phyloP scores from a whole-genome alignment of 2,888 invertebrate species.

The Venustoraphidia nigricollis region DNA sequence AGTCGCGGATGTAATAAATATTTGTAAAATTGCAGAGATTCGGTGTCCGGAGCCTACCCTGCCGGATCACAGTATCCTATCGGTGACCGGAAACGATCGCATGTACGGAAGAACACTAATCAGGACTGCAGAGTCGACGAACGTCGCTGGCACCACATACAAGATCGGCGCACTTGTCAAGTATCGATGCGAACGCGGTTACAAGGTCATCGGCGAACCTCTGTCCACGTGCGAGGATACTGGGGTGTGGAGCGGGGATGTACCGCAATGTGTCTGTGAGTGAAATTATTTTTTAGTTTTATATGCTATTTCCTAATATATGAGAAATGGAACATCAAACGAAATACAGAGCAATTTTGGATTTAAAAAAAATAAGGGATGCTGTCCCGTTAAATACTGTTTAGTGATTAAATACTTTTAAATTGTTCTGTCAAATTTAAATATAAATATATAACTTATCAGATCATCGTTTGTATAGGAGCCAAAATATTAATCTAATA shows the following conservation, averaged over 20 bases:
- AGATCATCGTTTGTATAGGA: too few species aligned
- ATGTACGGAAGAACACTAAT: constrained; percentile 75
- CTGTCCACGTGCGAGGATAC: constrained; percentile 73
- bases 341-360: background rate
- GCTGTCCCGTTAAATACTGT: too few species aligned
- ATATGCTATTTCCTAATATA: background rate
- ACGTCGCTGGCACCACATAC: constrained; percentile 56
- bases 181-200: constrained; percentile 79
- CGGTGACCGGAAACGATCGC: constrained; percentile 81
- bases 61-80: constrained; percentile 72
- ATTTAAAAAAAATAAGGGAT: background rate
- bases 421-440: background rate
- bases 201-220: constrained; percentile 73
- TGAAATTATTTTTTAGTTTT: constrained; percentile 10
- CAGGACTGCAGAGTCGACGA: constrained; percentile 50
- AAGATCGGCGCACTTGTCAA: constrained; percentile 76
- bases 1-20: background rate
- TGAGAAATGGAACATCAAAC: background rate
- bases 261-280: constrained; percentile 76
- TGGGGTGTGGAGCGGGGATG: constrained; percentile 71
- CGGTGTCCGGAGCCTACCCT: constrained; percentile 72
- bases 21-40: constrained; percentile 44
- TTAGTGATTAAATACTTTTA: background rate
- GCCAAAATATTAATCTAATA: background rate
- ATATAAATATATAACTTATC: background rate